These are phyloP conservation scores for Neoniphon sammara DNA, from an alignment of 2,797 vertebrate species.

Conservation along the genomic window DNA sequence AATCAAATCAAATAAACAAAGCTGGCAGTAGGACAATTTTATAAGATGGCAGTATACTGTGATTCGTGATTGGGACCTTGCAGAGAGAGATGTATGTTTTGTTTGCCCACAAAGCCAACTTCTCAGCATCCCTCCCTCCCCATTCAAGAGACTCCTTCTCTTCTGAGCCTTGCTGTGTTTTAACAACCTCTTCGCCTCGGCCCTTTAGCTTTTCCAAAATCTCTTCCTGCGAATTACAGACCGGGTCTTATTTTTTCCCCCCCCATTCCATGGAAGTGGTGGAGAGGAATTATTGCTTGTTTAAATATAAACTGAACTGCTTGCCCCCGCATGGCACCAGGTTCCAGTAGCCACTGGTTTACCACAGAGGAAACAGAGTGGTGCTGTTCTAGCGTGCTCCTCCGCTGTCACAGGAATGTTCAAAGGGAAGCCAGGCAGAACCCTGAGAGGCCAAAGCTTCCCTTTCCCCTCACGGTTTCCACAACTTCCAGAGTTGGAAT, in stretches of 20 bases:
- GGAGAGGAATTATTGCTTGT: constrained; percentile 82
- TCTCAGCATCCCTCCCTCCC: constrained; percentile 54
- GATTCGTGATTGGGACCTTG: constrained; percentile 43
- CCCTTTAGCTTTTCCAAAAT: constrained; percentile 69
- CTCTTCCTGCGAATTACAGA: constrained; percentile 80
- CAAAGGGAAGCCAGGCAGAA: constrained; percentile 65
- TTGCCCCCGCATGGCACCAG: constrained; percentile 71
- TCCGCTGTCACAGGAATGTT: constrained; percentile 59
- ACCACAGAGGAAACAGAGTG: constrained; percentile 82
- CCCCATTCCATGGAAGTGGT: constrained; percentile 76
- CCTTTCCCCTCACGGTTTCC: constrained; percentile 63
- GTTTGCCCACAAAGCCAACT: constrained; percentile 52
- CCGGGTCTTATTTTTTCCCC: constrained; percentile 61
- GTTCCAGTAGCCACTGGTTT: constrained; percentile 77
- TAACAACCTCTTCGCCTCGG: constrained; percentile 76
- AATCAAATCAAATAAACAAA: constrained; percentile 30
- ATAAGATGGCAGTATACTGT: constrained; percentile 16
- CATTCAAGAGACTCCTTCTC: constrained; percentile 68
- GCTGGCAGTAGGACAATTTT: not conserved
- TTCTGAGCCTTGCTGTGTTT: constrained; percentile 68
- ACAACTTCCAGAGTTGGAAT: constrained; percentile 50
- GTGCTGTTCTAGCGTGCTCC: constrained; percentile 74
- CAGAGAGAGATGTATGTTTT: constrained; percentile 68
- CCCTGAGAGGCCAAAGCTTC: constrained; percentile 58
- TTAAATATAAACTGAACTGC: constrained; percentile 83